phyloP scores from a whole-genome alignment of 2,888 invertebrate species.

The Corythucha ciliata region DNA sequence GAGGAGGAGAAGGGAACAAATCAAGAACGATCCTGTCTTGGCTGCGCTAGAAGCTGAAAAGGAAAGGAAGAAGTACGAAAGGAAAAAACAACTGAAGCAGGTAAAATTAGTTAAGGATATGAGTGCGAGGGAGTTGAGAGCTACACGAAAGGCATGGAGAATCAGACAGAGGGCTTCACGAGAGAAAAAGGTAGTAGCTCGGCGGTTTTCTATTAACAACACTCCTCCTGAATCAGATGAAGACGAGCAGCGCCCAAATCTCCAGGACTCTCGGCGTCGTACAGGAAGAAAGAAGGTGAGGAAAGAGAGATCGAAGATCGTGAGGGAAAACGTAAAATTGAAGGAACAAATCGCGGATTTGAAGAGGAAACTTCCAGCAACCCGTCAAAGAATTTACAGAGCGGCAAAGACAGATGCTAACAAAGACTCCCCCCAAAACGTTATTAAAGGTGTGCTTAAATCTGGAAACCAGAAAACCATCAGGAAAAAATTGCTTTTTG shows the following conservation, averaged over 20 bases:
- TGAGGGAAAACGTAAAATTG: not conserved
- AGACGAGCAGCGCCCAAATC: not conserved
- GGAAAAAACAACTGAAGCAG: slow-evolving; percentile 15
- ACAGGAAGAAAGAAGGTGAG: slow-evolving; percentile 1
- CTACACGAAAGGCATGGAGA: slow-evolving; percentile 18
- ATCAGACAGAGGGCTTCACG: slow-evolving; percentile 6
- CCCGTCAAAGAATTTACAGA: not conserved
- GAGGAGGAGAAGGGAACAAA: slow-evolving; percentile 4
- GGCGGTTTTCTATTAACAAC: not conserved
- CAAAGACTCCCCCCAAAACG: not conserved
- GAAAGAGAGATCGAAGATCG: not conserved
- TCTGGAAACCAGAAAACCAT: slow-evolving; percentile 4
- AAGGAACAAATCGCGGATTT: not conserved
- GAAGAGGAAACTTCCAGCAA: not conserved
- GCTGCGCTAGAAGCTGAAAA: slow-evolving; percentile 11
- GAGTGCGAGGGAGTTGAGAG: slow-evolving; percentile 17
- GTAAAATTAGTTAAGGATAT: slow-evolving; percentile 20
- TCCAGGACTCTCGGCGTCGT: not conserved
- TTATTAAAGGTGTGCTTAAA: not conserved
- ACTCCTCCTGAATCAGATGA: not conserved
- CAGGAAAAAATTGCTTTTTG: slow-evolving; percentile 19
- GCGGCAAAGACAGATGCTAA: not conserved
- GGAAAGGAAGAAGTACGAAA: slow-evolving; percentile 17
- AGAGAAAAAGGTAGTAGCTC: not conserved
- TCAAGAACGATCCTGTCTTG: slow-evolving; percentile 7